Percentiles rank a stretch among this genome's conserved stretches.
Conservation (phyloP, 2,797 vertebrate genomes). For the Chanos chanos region DNA sequence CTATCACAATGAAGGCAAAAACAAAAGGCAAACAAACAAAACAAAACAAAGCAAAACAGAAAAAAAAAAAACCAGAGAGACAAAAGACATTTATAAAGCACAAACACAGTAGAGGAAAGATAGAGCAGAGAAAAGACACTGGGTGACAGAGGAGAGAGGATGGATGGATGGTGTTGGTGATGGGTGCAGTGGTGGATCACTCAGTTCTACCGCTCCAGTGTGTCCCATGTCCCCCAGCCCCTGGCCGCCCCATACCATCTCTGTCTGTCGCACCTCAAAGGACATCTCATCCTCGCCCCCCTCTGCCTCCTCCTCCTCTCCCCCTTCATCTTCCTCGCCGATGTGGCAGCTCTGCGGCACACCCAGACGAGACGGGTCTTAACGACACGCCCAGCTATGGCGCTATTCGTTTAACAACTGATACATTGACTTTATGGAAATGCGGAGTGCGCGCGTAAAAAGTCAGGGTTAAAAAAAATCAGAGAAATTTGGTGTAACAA, state of each 20-base stretch:
- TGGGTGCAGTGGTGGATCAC: slow-evolving; percentile 52
- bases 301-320: slow-evolving; percentile 69
- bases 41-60: no score
- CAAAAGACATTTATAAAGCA: not conserved
- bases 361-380: slow-evolving; percentile 1
- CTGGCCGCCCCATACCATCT: slow-evolving; percentile 78
- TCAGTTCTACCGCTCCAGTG: slow-evolving; percentile 74
- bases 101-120: not conserved
- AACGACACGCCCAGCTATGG: no score
- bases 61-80: not conserved
- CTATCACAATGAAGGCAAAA: no score
- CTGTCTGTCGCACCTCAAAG: slow-evolving; percentile 87
- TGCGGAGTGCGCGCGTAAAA: no score
- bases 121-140: not conserved
- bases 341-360: slow-evolving; percentile 84
- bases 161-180: not conserved
- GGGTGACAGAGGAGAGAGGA: not conserved
- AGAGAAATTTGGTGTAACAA: not conserved
- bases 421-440: no score
- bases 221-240: slow-evolving; percentile 76
- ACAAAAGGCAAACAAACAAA: no score
- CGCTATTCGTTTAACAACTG: no score
- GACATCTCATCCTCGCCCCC: slow-evolving; percentile 78
- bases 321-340: slow-evolving; percentile 79
- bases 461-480: not conserved